phyloP scores from a whole-genome alignment of 2,888 invertebrate species.

The Ormyrus rosae region DNA sequence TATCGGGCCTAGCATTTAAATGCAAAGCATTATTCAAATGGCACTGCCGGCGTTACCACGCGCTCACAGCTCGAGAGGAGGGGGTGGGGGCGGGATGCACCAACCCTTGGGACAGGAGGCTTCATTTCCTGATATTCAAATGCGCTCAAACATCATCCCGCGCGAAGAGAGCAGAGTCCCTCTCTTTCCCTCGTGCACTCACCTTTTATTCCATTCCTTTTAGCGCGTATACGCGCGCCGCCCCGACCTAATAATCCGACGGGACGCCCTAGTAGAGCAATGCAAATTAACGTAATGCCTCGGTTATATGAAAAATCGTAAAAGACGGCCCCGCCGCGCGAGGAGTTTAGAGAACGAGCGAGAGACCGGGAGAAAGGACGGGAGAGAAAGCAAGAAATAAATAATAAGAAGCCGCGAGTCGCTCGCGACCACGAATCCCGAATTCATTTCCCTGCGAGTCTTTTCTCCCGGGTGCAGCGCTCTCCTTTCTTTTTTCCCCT shows the following conservation, averaged over 20 bases:
- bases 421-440: slow-evolving; percentile 13
- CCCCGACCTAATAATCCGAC: slow-evolving; percentile 16
- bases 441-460: slow-evolving; percentile 33
- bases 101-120: slow-evolving; percentile 67
- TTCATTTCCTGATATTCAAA: slow-evolving; percentile 76
- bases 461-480: slow-evolving; percentile 1
- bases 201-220: slow-evolving; percentile 8
- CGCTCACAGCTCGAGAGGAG: slow-evolving; percentile 16
- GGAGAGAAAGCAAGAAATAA: slow-evolving; percentile 52
- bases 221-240: background rate
- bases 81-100: background rate
- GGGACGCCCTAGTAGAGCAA: slow-evolving; percentile 55
- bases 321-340: background rate
- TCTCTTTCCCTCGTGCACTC: slow-evolving; percentile 8
- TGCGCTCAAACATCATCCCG: slow-evolving; percentile 73
- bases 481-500: background rate
- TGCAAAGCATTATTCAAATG: slow-evolving; percentile 75
- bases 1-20: slow-evolving; percentile 73
- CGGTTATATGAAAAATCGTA: slow-evolving; percentile 56
- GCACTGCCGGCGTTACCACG: slow-evolving; percentile 54
- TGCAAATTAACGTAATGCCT: slow-evolving; percentile 65
- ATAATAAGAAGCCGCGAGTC: slow-evolving; percentile 57
- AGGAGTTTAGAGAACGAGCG: background rate
- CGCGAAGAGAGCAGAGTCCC: slow-evolving; percentile 57
- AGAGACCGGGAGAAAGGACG: background rate